Conservation (phyloP, 2,113 vertebrate genomes). For the Prochilodus magdalenae region DNA sequence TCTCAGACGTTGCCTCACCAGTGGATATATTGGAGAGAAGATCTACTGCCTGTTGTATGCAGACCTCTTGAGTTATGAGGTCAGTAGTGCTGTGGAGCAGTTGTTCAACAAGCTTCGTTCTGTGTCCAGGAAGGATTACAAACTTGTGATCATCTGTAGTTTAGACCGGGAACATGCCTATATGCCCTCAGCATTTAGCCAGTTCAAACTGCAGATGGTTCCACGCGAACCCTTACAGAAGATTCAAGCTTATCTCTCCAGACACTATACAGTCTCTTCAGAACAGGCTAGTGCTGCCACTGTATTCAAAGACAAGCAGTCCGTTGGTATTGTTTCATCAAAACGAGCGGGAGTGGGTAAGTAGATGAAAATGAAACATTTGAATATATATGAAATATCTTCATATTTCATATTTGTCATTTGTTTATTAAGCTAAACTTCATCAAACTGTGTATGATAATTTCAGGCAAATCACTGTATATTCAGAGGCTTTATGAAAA, state of each 20-base stretch:
- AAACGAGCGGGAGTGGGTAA: constrained; percentile 88
- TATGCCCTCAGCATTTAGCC: constrained; percentile 89
- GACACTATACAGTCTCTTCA: constrained; percentile 75
- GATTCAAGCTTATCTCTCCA: constrained; percentile 80
- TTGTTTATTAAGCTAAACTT: not conserved
- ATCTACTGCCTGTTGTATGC: constrained; percentile 87
- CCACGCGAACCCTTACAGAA: constrained; percentile 71
- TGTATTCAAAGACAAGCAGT: constrained; percentile 80
- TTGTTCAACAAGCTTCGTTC: constrained; percentile 80
- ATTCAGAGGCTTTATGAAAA: constrained; percentile 82
- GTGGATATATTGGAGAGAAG: constrained; percentile 66
- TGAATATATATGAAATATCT: not conserved
- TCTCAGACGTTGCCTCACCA: constrained; percentile 83
- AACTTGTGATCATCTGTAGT: constrained; percentile 85
- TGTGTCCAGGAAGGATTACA: constrained; percentile 73
- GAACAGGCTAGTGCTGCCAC: constrained; percentile 73
- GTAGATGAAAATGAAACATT: constrained; percentile 51
- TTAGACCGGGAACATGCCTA: constrained; percentile 85
- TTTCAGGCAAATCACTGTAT: constrained; percentile 90
- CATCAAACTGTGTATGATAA: not conserved
- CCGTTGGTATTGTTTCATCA: constrained; percentile 86
- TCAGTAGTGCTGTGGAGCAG: constrained; percentile 80
- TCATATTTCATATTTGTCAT: not conserved
- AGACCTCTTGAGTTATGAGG: constrained; percentile 87
- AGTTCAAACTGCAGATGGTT: constrained; percentile 81